Evolutionary conservation across 2,888 invertebrate species (phyloP).

Genomic region (Masnerella sp.): DNA sequence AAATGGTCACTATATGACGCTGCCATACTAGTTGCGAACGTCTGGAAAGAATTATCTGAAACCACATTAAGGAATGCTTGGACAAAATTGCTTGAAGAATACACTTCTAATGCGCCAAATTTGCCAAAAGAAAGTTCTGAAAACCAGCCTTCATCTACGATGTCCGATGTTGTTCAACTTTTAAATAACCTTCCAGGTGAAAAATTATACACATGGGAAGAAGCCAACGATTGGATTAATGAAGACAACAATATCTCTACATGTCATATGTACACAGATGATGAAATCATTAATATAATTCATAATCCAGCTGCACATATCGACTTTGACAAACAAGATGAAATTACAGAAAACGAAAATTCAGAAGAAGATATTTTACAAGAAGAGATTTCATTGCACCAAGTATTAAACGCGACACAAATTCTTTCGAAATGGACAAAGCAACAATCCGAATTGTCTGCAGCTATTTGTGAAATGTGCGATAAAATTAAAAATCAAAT

Average conservation of each 20-base stretch:
- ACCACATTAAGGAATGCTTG: not conserved
- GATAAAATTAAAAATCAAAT: too few species aligned
- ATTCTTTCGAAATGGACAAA: not conserved
- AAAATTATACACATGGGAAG: not conserved
- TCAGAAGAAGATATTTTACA: not conserved
- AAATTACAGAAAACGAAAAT: not conserved
- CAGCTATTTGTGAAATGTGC: too few species aligned
- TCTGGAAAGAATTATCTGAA: not conserved
- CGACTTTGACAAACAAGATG: not conserved
- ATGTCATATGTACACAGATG: not conserved
- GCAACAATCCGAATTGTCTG: not conserved
- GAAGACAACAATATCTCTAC: not conserved
- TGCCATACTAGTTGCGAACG: not conserved
- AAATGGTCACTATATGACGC: not conserved
- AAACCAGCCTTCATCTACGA: not conserved
- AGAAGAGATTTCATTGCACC: not conserved
- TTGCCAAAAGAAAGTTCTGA: not conserved
- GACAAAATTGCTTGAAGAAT: not conserved
- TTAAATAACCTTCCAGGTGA: not conserved
- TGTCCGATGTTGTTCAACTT: not conserved
- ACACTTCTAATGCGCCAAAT: not conserved
- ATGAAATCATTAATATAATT: conserved; percentile 2
- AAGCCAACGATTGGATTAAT: not conserved
- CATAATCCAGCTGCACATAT: not conserved
- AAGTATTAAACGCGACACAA: not conserved